These are phyloP conservation scores for Anaspis maculata DNA, from an alignment of 2,888 invertebrate species.

Conservation along the genomic window DNA sequence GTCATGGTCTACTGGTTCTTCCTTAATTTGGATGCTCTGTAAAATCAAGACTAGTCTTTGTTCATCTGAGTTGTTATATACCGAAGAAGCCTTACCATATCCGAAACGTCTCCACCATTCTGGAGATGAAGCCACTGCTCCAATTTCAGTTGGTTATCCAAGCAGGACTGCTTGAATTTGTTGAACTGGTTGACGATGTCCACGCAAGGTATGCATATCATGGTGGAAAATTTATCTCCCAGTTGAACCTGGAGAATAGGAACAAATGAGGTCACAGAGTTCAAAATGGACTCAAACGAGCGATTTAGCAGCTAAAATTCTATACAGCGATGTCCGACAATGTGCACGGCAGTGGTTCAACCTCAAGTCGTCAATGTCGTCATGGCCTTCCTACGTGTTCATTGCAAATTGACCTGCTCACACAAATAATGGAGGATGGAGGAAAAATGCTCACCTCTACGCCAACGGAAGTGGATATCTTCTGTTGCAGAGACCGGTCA, in stretches of 20 bases:
- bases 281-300: no score
- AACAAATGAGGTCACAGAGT: no score
- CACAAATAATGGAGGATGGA: conserved; percentile 4
- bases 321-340: no score
- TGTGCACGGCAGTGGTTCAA: no score
- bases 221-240: conserved; percentile 56
- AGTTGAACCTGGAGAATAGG: conserved; percentile 49
- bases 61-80: conserved; percentile 33
- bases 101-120: not conserved
- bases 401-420: not conserved
- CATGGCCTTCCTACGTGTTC: no score
- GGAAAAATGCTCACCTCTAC: conserved; percentile 52
- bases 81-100: not conserved
- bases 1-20: conserved; percentile 30
- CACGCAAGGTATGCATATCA: conserved; percentile 57
- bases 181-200: conserved; percentile 60
- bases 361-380: no score
- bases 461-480: conserved; percentile 57
- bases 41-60: conserved; percentile 27
- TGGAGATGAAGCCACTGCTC: conserved; percentile 44
- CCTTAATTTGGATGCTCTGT: conserved; percentile 34
- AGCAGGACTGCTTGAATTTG: conserved; percentile 55
- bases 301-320: no score
- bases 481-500: conserved; percentile 47
- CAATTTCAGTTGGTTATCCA: conserved; percentile 57